Evolutionary conservation across 2,113 vertebrate genomes (phyloP).

Genomic region (Sinocyclocheilus anshuiensis): DNA sequence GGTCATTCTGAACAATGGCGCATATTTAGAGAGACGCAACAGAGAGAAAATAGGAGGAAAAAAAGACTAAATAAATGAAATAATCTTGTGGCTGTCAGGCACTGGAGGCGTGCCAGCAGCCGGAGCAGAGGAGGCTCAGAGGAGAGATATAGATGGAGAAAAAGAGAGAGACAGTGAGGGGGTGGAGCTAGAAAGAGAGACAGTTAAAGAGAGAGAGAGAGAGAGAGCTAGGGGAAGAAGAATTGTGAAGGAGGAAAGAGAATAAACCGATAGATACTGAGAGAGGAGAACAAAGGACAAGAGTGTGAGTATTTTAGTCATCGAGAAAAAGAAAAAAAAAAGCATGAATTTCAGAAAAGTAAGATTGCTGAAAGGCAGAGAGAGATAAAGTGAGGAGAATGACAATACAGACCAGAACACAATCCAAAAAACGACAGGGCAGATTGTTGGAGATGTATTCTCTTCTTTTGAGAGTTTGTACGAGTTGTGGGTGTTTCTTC

Average conservation of each 20-base stretch:
- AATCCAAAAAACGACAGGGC: not conserved
- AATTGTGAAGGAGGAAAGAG: not conserved
- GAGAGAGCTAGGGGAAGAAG: not conserved
- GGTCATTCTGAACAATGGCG: slow-evolving; percentile 11
- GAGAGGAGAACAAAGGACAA: slow-evolving; percentile 42
- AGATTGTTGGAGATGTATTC: not conserved
- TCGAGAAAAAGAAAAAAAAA: not conserved
- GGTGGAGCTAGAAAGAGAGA: not conserved
- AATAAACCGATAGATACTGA: not conserved
- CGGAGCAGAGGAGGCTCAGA: slow-evolving; percentile 46
- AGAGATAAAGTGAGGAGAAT: slow-evolving; percentile 26
- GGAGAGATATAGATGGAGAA: slow-evolving; percentile 15
- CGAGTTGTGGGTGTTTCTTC: slow-evolving; percentile 7
- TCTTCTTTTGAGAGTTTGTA: not conserved
- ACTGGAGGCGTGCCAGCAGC: slow-evolving; percentile 43
- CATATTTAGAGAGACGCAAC: slow-evolving; percentile 16
- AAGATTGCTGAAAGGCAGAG: slow-evolving; percentile 16
- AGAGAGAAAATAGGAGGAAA: slow-evolving; percentile 32
- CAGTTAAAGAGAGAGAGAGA: not conserved
- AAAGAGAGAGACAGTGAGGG: slow-evolving; percentile 6
- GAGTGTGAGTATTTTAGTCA: slow-evolving; percentile 1
- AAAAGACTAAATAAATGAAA: slow-evolving; percentile 50
- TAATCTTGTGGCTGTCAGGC: slow-evolving; percentile 57
- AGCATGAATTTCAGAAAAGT: not conserved
- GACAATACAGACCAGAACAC: slow-evolving; percentile 18